A percentile compares a stretch with the other conserved stretches of the same genome.
These are phyloP conservation scores for Leptinotarsa tumamoca DNA, from an alignment of 2,888 invertebrate genomes.

Conservation along the genomic window DNA sequence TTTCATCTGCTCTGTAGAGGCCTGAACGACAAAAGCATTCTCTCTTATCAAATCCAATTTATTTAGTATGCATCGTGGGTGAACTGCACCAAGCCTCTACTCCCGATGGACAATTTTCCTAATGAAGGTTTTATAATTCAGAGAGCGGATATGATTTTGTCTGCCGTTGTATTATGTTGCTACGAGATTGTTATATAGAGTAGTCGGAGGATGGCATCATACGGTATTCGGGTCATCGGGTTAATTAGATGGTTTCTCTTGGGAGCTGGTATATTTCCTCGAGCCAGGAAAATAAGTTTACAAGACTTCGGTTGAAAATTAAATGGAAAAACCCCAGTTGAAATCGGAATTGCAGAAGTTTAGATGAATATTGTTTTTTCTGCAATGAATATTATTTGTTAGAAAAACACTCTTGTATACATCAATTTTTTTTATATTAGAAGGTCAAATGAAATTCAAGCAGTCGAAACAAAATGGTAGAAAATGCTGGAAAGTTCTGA, in stretches of 20 bases:
- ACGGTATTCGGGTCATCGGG: constrained; percentile 7
- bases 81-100: constrained; percentile 30
- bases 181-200: constrained; percentile 3
- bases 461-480: no score
- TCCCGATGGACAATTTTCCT: constrained; percentile 45
- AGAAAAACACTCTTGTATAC: no score
- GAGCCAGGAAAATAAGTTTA: not conserved
- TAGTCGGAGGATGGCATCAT: constrained; percentile 17
- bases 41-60: constrained; percentile 46
- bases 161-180: constrained; percentile 27
- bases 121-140: constrained; percentile 48
- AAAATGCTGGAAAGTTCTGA: no score
- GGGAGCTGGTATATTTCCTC: not conserved
- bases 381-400: no score
- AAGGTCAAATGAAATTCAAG: no score
- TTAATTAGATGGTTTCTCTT: constrained; percentile 8
- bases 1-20: constrained; percentile 24
- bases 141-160: constrained; percentile 42
- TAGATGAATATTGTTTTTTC: no score
- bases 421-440: no score
- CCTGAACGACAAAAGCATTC: constrained; percentile 16
- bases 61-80: constrained; percentile 43
- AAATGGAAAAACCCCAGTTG: no score
- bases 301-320: not conserved
- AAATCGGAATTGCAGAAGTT: no score